Conservation (phyloP, 2,113 vertebrate genomes). For the Pitta sordida region DNA sequence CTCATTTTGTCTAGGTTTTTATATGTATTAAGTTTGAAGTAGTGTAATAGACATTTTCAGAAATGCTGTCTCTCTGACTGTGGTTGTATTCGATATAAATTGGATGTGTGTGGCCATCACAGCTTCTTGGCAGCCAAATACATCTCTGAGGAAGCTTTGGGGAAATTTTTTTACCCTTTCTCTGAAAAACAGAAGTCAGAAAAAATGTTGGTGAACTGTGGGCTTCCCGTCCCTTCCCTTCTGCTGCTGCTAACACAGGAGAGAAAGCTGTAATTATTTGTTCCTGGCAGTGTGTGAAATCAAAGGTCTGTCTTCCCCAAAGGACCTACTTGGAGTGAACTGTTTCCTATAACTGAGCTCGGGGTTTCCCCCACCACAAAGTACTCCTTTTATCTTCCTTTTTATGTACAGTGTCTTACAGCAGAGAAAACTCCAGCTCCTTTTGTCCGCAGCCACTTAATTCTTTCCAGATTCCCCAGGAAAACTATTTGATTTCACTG, state of each 20-base stretch:
- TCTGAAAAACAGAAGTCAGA: background rate
- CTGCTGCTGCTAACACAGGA: background rate
- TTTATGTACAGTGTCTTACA: background rate
- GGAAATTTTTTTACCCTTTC: background rate
- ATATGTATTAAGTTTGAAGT: background rate
- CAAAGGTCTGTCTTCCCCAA: background rate
- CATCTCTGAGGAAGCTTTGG: background rate
- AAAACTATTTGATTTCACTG: background rate
- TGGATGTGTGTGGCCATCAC: rapidly evolving
- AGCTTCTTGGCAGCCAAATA: background rate
- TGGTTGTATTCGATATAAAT: background rate
- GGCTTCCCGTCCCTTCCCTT: background rate
- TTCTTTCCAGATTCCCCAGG: background rate
- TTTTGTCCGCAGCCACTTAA: background rate
- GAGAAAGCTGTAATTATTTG: background rate
- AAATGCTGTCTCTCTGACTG: background rate
- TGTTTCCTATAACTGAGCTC: background rate
- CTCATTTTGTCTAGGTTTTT: background rate
- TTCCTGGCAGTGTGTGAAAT: background rate
- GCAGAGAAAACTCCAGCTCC: conserved; percentile 5
- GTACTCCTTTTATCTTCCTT: conserved; percentile 42
- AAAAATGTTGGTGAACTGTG: background rate
- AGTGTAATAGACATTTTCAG: background rate
- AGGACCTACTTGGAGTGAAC: background rate
- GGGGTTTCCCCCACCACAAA: background rate